These are phyloP conservation scores for Phylloscopus collybita DNA, from an alignment of 2,797 vertebrate genomes.

Conservation along the genomic window DNA sequence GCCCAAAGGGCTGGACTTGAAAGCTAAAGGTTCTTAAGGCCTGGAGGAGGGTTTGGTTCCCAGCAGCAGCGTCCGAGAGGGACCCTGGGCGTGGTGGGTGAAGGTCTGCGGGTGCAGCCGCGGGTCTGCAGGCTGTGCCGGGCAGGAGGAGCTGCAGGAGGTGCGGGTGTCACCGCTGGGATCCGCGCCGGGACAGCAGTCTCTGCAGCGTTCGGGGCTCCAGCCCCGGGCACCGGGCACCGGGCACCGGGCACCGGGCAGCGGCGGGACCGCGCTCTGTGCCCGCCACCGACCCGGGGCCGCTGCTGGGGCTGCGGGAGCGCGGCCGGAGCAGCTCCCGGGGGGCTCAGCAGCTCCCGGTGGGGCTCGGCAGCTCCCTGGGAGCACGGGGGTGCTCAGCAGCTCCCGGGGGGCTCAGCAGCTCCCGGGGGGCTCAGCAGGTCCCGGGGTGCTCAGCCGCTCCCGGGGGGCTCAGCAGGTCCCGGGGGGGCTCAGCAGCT, in stretches of 20 bases:
- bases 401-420: too few species aligned
- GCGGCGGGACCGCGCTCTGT: not conserved
- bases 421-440: too few species aligned
- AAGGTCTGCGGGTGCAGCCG: rapidly evolving
- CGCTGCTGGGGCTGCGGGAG: too few species aligned
- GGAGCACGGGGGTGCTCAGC: too few species aligned
- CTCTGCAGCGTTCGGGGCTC: not conserved
- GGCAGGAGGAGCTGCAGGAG: not conserved
- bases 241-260: not conserved
- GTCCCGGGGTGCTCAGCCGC: too few species aligned
- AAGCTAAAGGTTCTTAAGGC: rapidly evolving
- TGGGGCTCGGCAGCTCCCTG: too few species aligned
- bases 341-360: too few species aligned
- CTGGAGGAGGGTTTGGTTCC: not conserved
- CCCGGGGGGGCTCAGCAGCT: too few species aligned
- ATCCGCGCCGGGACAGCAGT: not conserved
- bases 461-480: too few species aligned
- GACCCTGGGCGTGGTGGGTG: rapidly evolving
- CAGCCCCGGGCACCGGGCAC: not conserved
- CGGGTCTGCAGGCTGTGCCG: not conserved
- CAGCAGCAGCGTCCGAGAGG: rapidly evolving
- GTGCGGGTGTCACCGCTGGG: not conserved
- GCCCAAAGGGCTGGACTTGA: not conserved
- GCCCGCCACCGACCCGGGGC: not conserved
- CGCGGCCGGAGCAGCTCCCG: too few species aligned